These are phyloP conservation scores for Thunnus albacares DNA, from an alignment of 2,797 vertebrate species.

Conservation along the genomic window DNA sequence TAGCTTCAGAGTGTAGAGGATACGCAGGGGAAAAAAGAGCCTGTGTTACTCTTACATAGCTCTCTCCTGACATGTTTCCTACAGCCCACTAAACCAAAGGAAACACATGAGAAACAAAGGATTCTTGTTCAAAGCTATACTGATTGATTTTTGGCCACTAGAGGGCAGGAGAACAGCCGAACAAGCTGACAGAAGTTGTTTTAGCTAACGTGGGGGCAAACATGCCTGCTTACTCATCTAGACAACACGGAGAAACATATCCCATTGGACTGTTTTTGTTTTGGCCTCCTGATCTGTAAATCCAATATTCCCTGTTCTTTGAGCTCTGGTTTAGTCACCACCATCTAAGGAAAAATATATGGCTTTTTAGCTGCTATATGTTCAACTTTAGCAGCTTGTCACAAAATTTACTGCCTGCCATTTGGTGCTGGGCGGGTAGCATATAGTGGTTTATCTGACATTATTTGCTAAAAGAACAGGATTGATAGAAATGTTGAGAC, in stretches of 20 bases:
- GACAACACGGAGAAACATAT: constrained; percentile 6
- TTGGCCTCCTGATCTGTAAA: not conserved
- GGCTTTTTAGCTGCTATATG: not conserved
- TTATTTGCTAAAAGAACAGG: constrained; percentile 20
- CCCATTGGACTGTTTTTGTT: not conserved
- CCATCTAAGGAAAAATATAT: not conserved
- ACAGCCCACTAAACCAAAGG: constrained; percentile 25
- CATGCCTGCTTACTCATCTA: not conserved
- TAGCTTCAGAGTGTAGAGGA: constrained; percentile 36
- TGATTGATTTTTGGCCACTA: constrained; percentile 4
- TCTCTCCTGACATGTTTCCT: constrained; percentile 35
- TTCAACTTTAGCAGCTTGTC: not conserved
- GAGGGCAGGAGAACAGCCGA: constrained; percentile 9
- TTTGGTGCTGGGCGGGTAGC: not conserved
- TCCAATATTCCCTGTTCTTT: not conserved
- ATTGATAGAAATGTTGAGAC: constrained; percentile 12
- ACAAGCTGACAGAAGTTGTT: not conserved
- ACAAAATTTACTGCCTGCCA: not conserved
- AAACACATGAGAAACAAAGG: constrained; percentile 6
- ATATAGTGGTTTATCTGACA: not conserved
- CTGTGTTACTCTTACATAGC: constrained; percentile 23
- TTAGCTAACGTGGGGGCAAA: not conserved
- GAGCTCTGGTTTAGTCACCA: not conserved
- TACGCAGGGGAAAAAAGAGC: not conserved
- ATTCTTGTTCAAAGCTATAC: constrained; percentile 5